Evolutionary conservation across 2,113 vertebrate genomes (phyloP), one percentile per base, ranked within the genome.

Genomic region (Trichechus manatus): DNA sequence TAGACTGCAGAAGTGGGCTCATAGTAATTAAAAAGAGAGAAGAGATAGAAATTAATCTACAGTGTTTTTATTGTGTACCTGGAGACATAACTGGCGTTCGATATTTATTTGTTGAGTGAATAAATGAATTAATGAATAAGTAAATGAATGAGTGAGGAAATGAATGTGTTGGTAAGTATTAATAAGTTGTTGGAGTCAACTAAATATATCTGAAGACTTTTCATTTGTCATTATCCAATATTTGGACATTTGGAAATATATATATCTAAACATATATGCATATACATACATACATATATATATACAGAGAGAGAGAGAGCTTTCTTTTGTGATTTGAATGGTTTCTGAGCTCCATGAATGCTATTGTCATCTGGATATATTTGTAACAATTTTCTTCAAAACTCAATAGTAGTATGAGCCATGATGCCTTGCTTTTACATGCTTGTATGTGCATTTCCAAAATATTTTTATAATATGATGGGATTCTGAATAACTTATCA

Each of bases 401-500:
- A 74, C n/a, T 17, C 17, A 56, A 8, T 47, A 72, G 19, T 17
- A 80, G 15, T 63, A 50, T 44, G 50, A 89, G 8, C 20, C 63
- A 72, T n/a, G 56, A 14, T 74, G n/a, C 1, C 20, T 95, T 92
- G 61, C 68, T 81, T 96, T 77, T 82, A 68, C 36, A 66, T 63
- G 61, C 29, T 33, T 85, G 14, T 9, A 72, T 47, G 22, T 64
- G 3, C 6, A 68, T 80, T 66, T 25, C 59, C 77, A 82, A 93
- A 93, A 94, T 95, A 84, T 95, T 89, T 56, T 94, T 83, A 63
- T 72, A 86, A 66, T 77, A 42, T 29, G 27, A 91, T 63, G 87
- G 33, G 70, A 96, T 94, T 93, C 47, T 72, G 83, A 95, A 56
- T 87, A 94, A 93, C 93, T 93, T 91, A 66, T 81, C 63, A 81